Conservation (phyloP, 2,888 invertebrate species). For the Orgyia antiqua region DNA sequence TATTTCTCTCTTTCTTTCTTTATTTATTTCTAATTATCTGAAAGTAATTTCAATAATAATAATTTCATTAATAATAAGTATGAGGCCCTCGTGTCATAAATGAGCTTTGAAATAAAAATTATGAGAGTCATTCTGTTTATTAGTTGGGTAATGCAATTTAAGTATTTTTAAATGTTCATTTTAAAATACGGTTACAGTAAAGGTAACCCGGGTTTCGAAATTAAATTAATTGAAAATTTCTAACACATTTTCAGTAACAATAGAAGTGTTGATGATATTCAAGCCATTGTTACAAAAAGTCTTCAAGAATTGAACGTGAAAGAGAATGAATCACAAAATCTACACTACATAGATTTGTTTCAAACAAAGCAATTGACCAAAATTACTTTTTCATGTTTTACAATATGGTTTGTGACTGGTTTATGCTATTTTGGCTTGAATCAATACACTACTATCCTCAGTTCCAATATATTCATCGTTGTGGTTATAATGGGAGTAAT, state of each 20-base stretch:
- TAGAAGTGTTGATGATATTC: slow-evolving; percentile 27
- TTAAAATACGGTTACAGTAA: no score
- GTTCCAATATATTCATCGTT: slow-evolving; percentile 35
- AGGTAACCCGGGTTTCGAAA: no score
- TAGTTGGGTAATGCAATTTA: no score
- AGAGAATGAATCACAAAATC: slow-evolving; percentile 18
- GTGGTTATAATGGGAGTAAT: slow-evolving; percentile 36
- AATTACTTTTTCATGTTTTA: slow-evolving; percentile 30
- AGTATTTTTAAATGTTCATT: no score
- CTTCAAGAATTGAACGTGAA: slow-evolving; percentile 28
- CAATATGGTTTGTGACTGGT: slow-evolving; percentile 39
- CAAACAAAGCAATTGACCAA: slow-evolving; percentile 30
- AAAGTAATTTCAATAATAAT: no score
- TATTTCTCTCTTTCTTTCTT: no score
- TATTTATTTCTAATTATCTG: no score
- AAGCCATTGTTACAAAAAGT: slow-evolving; percentile 31
- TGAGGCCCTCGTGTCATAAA: no score
- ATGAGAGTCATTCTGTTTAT: no score
- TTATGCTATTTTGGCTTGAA: slow-evolving; percentile 42
- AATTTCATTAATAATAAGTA: no score
- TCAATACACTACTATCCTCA: slow-evolving; percentile 41
- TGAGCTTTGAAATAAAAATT: no score
- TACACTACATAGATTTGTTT: slow-evolving; percentile 40
- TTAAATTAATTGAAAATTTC: no score
- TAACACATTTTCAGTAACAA: slow-evolving; percentile 36